Conservation (phyloP, 1,140 invertebrate species). For the Aporrectodea caliginosa region DNA sequence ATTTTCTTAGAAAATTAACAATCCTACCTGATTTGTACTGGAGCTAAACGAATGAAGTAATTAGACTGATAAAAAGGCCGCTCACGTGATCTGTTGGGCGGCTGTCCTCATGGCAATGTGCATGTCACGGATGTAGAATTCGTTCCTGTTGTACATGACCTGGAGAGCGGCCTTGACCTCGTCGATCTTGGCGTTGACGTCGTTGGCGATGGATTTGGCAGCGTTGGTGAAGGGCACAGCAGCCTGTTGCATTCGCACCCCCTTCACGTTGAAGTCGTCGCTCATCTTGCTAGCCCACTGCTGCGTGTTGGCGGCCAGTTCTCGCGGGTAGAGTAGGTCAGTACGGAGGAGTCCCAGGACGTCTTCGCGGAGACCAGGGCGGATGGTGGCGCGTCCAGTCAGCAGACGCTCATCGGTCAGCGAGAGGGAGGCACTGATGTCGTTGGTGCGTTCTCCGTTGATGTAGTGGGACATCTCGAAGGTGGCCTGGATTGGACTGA, state of each 20-base stretch:
- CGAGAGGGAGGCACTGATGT: neutral
- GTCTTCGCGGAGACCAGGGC: neutral
- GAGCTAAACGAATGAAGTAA: too few relatives aligned
- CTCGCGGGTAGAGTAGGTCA: constrained; percentile 32
- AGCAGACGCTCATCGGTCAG: neutral
- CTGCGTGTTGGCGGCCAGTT: constrained; percentile 27
- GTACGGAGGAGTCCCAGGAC: constrained; percentile 12
- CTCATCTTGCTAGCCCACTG: constrained; percentile 34
- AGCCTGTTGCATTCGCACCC: neutral
- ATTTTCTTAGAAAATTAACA: too few relatives aligned
- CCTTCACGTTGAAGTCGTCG: constrained; percentile 18
- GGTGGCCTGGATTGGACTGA: neutral
- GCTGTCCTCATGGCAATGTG: constrained; percentile 14
- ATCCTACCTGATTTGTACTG: too few relatives aligned
- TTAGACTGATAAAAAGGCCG: too few relatives aligned
- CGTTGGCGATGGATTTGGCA: neutral
- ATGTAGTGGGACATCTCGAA: neutral
- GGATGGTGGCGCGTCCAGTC: neutral
- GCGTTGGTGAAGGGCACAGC: neutral
- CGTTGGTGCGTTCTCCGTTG: neutral
- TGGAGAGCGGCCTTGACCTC: constrained; percentile 27
- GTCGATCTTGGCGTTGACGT: neutral
- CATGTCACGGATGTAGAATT: constrained; percentile 41
- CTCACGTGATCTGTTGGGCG: neutral
- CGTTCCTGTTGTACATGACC: constrained; percentile 39